Base-by-base conservation (phyloP, 2,797 vertebrate species). In the Anolis apletophallus region DNA sequence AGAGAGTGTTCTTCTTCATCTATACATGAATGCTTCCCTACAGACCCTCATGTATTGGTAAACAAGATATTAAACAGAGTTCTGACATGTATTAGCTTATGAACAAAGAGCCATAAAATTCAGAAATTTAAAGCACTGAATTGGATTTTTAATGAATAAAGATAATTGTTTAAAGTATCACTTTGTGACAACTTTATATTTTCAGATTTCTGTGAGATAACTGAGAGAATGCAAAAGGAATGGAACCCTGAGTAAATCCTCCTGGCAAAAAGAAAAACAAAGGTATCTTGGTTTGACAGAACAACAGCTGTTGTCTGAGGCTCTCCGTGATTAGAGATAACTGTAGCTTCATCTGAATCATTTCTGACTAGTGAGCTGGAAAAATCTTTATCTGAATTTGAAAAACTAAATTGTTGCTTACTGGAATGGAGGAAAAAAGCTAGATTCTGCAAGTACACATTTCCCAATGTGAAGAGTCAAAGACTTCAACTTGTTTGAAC, bases 111-210 rank as follows among this genome's bases (percentile, higher is more conserved):
- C 29, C 80, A 81, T 29, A 32, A 55, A 23, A 68, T 57, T 78
- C 71, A n/a, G 21, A 12, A 73, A 11, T 61, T 19, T 80, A 80
- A 72, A 50, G 26, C 36, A 71, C 7, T 57, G 29, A 23, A 64
- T 29, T 86, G 23, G 36, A 52, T 50, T 86, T 46, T 46, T 40
- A 71, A 59, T 73, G 36, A 64, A 36, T 68, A 55, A 3, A 40
- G 1, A 50, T 46, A 7, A 55, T 17, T 50, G 67, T 81, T 76
- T 57, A 21, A 55, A 50, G 23, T 32, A 69, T 77, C 29, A 40
- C 46, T 71, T 72, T 75, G 71, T 86, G 36, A 55, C 16, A 76
- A 74, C 19, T 86, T 55, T 72, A 73, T 75, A 57, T 17, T 77
- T 86, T 80, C 55, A n/a, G n/a, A 40, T 34, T 8, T 72, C n/a